These are phyloP conservation scores for Plagodis dolabraria DNA, from an alignment of 2,888 invertebrate species.

Conservation along the genomic window DNA sequence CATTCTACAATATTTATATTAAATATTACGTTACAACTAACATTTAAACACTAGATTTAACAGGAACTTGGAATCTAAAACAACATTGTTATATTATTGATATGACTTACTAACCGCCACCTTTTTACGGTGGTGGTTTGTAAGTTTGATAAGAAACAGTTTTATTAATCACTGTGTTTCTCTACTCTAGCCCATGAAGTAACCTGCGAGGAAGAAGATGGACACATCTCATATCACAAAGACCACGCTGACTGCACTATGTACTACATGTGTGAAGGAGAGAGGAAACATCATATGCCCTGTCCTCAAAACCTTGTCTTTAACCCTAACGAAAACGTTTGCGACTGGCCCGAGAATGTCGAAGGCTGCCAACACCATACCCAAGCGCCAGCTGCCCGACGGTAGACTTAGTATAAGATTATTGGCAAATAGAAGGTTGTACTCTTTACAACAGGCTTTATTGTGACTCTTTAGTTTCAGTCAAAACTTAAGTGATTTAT, in stretches of 20 bases:
- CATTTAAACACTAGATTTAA: too few species aligned
- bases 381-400: conserved; percentile 76
- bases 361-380: conserved; percentile 89
- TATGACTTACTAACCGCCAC: too few species aligned
- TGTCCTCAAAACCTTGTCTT: conserved; percentile 96
- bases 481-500: conserved; percentile 5
- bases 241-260: conserved; percentile 96
- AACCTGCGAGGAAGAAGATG: conserved; percentile 95
- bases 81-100: too few species aligned
- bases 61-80: too few species aligned
- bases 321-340: conserved; percentile 96
- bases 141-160: too few species aligned
- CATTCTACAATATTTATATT: too few species aligned
- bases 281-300: conserved; percentile 97
- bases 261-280: conserved; percentile 98
- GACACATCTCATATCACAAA: conserved; percentile 96
- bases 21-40: too few species aligned
- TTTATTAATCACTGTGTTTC: background rate
- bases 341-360: conserved; percentile 98
- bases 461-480: conserved; percentile 2
- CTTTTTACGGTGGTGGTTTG: too few species aligned
- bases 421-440: conserved; percentile 12
- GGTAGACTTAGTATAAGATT: conserved; percentile 53
- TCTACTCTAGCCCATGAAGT: conserved; percentile 91
- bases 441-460: conserved; percentile 2